These are phyloP conservation scores for Acomys russatus DNA, from an alignment of 2,797 vertebrate genomes.

Conservation along the genomic window DNA sequence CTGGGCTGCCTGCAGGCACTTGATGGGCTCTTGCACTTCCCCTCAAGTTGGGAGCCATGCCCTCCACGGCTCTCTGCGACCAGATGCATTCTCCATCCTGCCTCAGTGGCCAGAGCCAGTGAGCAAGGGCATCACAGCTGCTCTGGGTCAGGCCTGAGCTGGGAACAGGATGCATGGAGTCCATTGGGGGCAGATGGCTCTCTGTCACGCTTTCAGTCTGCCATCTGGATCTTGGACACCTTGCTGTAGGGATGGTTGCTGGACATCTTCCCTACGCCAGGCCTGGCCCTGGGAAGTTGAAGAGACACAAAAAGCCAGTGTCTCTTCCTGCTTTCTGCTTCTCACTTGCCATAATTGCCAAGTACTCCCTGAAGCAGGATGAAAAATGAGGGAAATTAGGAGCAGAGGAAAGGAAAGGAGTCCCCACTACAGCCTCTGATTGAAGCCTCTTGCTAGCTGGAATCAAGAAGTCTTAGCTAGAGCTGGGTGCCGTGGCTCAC, in stretches of 20 bases:
- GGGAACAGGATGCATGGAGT: neutral
- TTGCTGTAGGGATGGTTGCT: neutral
- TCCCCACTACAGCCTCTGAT: neutral
- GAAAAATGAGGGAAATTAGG: neutral
- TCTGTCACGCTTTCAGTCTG: neutral
- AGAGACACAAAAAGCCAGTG: neutral
- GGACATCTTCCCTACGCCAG: neutral
- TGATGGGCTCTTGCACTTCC: no score
- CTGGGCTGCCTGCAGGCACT: neutral
- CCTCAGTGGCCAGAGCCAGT: no score
- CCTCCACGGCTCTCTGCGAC: neutral
- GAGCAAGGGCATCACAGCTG: neutral
- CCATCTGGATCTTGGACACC: neutral
- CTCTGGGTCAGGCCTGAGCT: neutral
- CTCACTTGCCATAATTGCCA: neutral
- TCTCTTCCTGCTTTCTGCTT: no score
- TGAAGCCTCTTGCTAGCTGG: neutral
- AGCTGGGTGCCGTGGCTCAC: neutral
- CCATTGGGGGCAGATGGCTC: neutral
- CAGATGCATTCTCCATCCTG: neutral
- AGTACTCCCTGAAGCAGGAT: neutral
- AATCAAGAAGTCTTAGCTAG: neutral
- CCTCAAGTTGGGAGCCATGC: neutral
- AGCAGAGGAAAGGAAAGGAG: neutral
- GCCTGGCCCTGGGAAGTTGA: neutral